Conservation (phyloP, 2,888 invertebrate species). For the Apamea anceps region DNA sequence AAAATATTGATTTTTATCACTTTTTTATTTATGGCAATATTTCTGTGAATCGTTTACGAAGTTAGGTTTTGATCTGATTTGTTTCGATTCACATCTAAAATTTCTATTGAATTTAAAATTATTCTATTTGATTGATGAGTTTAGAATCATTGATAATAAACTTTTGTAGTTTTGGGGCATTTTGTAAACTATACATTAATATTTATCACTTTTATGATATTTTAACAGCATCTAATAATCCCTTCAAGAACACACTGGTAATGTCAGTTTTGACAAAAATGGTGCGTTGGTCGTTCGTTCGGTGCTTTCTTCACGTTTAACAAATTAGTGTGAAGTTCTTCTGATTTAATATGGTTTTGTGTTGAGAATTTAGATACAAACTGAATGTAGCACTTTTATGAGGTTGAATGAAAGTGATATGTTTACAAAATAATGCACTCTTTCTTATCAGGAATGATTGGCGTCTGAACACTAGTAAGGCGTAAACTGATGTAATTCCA, state of each 20-base stretch:
- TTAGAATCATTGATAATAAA: not conserved
- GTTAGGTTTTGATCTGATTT: not conserved
- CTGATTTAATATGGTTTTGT: conserved; percentile 79
- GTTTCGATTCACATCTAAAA: no score
- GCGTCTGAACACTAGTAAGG: conserved; percentile 42
- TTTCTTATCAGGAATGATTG: conserved; percentile 37
- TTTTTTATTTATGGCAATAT: conserved; percentile 25
- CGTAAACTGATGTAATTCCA: conserved; percentile 47
- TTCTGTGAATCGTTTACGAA: conserved; percentile 15
- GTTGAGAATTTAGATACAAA: conserved; percentile 83
- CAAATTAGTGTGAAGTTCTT: conserved; percentile 88
- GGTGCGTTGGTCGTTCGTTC: conserved; percentile 66
- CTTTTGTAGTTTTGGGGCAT: not conserved
- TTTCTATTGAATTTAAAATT: accelerated
- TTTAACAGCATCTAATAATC: accelerated
- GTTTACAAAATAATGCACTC: conserved; percentile 76
- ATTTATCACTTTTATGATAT: not conserved
- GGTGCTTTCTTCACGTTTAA: conserved; percentile 80
- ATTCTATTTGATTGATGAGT: not conserved
- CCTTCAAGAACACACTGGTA: conserved; percentile 20
- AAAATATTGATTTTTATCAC: conserved; percentile 24
- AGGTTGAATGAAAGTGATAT: conserved; percentile 69
- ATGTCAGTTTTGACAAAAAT: conserved; percentile 65
- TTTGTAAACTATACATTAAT: not conserved
- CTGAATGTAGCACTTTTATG: conserved; percentile 78